Base-by-base conservation (phyloP, 2,113 vertebrate genomes). In the Acanthisitta chloris region DNA sequence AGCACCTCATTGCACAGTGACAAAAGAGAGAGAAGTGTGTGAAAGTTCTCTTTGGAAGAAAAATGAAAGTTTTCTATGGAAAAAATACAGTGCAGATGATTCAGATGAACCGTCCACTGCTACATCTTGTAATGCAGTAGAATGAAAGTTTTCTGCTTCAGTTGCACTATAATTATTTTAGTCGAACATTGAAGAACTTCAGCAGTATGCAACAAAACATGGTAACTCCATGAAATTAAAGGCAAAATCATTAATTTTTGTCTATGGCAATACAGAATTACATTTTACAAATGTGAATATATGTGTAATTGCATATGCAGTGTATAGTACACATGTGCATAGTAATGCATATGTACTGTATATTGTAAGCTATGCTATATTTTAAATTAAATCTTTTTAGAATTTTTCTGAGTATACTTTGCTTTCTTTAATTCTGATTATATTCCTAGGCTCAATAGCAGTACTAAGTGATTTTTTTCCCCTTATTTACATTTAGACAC, bases 21-120 rank as follows among this genome's bases (percentile, higher is more conserved):
- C 97, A 93, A 93, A 80, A 36, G 93, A 81, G 28, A 96, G 64
- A 43, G 92, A 84, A 45, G 78, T 91, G 18, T 96, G 80, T 14
- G 96, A 97, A 82, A 94, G 91, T 92, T 97, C 97, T 45, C 98
- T 99, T 34, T 99, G 99, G 99, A 99, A 98, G 97, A 98, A 98
- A 49, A 99, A 99, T 58, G 98, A 99, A 24, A 99, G 98, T 49
- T 99, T 99, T 96, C 85, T 99, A 11, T 99, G 99, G 99, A 99
- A 98, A 96, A 98, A 98, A 92, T 76, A 90, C 51, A 76, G 73
- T 72, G 65, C 52, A 55, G 61, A 70, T 93, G 82, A 96, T 71
- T 72, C 59, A 58, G 86, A 93, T 88, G 77, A 96, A 73, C 86
- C 31, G 48, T 43, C 66, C 51, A 31, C 54, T 81, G 66, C 52